Percentiles rank a stretch among this genome's conserved stretches.
phyloP scores from a whole-genome alignment of 53 echinoderm and acorn worm genomes.

The Astropecten irregularis region DNA sequence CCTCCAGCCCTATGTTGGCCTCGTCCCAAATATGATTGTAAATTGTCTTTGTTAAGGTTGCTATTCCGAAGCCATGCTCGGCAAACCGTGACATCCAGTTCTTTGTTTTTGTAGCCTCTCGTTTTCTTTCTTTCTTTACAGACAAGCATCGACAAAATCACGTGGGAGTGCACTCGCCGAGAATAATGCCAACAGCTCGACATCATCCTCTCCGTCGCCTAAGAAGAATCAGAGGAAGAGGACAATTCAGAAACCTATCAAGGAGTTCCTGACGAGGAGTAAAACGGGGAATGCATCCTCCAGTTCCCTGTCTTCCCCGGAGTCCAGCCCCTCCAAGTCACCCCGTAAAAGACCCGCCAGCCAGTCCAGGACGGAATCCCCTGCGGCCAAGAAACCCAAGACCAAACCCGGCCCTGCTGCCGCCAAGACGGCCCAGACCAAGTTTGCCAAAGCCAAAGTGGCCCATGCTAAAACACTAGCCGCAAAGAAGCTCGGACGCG shows the following conservation, averaged over 20 bases:
- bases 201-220: conserved; percentile 13
- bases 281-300: not conserved
- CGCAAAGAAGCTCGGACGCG: conserved; percentile 1
- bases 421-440: conserved; percentile 36
- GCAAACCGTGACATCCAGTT: no score
- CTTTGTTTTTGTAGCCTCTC: no score
- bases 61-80: no score
- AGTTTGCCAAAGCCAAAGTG: conserved; percentile 7
- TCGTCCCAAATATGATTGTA: no score
- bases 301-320: conserved; percentile 2
- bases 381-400: conserved; percentile 16
- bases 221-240: conserved; percentile 31
- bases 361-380: conserved; percentile 1
- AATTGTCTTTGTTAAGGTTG: no score
- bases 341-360: conserved; percentile 47
- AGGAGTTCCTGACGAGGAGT: conserved; percentile 46
- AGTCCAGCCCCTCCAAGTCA: conserved; percentile 41
- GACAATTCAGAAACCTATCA: conserved; percentile 43
- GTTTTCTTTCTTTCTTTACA: no score
- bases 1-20: no score
- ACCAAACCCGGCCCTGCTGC: conserved; percentile 6
- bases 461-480: conserved; percentile 13
- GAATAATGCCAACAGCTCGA: conserved; percentile 50
- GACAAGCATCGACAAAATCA: conserved; percentile 44
- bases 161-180: conserved; percentile 53